A percentile compares a stretch with the other conserved stretches of the same genome.
These are phyloP conservation scores for Sarcophaga variegata DNA, from an alignment of 2,888 invertebrate genomes.

Conservation along the genomic window DNA sequence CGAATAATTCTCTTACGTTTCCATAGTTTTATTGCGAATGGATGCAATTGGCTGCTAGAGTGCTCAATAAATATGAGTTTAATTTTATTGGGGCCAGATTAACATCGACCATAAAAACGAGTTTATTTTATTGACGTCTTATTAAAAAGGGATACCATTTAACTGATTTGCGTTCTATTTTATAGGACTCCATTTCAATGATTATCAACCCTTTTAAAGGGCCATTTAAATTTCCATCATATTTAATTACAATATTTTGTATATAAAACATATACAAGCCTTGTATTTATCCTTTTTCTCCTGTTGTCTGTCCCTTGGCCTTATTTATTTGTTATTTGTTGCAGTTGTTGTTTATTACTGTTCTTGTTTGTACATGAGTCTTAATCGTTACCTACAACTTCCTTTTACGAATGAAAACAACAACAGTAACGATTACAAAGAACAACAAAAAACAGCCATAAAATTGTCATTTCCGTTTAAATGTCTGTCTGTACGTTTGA, in stretches of 20 bases:
- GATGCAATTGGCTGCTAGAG: too few relatives aligned
- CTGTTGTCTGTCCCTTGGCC: background rate
- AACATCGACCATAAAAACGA: too few relatives aligned
- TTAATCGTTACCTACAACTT: conserved; percentile 46
- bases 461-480: conserved; percentile 59
- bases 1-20: too few relatives aligned
- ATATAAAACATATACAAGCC: background rate
- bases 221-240: background rate
- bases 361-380: background rate
- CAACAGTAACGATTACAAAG: background rate
- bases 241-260: conserved; percentile 10
- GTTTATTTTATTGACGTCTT: too few relatives aligned
- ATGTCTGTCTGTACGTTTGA: conserved; percentile 2
- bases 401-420: conserved; percentile 43
- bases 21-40: too few relatives aligned
- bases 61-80: too few relatives aligned
- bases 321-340: conserved; percentile 18
- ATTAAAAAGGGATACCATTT: too few relatives aligned
- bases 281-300: background rate
- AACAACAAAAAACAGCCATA: conserved; percentile 45
- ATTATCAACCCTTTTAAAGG: conserved; percentile 11
- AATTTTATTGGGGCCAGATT: too few relatives aligned
- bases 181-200: background rate
- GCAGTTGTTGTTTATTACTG: conserved; percentile 1
- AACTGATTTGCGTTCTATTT: background rate